Percentiles rank a stretch among this genome's conserved stretches.
These are phyloP conservation scores for Tetramorium simillimum DNA, from an alignment of 1,140 invertebrate species.

Conservation along the genomic window DNA sequence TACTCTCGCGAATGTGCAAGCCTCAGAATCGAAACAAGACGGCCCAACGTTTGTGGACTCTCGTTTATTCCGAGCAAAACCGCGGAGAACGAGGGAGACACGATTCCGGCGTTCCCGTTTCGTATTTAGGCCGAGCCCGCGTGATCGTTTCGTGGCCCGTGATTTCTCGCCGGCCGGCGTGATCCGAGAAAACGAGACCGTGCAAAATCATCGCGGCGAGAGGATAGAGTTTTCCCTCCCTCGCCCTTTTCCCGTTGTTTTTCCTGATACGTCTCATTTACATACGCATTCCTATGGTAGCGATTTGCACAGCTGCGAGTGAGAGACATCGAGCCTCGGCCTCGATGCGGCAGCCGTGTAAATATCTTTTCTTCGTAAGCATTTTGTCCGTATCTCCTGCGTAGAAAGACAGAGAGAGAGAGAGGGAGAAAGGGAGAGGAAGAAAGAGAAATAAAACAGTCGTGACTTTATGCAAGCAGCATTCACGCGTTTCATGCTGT, in stretches of 20 bases:
- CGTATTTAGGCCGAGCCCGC: slow-evolving; percentile 72
- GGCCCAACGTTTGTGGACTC: slow-evolving; percentile 55
- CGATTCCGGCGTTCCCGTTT: slow-evolving; percentile 71
- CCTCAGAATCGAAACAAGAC: background rate
- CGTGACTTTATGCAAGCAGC: slow-evolving; percentile 17
- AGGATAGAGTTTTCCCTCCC: background rate
- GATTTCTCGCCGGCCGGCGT: slow-evolving; percentile 59
- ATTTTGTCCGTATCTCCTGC: slow-evolving; percentile 23
- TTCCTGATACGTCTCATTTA: slow-evolving; percentile 31
- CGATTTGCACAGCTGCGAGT: slow-evolving; percentile 52
- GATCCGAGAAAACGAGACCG: slow-evolving; percentile 43
- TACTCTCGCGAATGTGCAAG: background rate
- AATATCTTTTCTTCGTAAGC: slow-evolving; percentile 34
- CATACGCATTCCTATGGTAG: background rate
- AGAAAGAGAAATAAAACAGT: background rate
- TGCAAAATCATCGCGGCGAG: background rate
- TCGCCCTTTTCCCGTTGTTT: slow-evolving; percentile 42
- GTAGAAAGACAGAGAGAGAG: background rate
- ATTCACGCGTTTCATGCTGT: slow-evolving; percentile 41
- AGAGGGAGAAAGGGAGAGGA: background rate
- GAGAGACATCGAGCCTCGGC: background rate
- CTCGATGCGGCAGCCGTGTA: slow-evolving; percentile 38
- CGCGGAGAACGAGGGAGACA: slow-evolving; percentile 53
- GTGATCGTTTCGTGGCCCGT: slow-evolving; percentile 50
- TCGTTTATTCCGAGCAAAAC: slow-evolving; percentile 72